A percentile compares a stretch with the other conserved stretches of the same genome.
These are phyloP conservation scores for Trypoxylus dichotomus DNA, from an alignment of 1,140 invertebrate species.

Conservation along the genomic window DNA sequence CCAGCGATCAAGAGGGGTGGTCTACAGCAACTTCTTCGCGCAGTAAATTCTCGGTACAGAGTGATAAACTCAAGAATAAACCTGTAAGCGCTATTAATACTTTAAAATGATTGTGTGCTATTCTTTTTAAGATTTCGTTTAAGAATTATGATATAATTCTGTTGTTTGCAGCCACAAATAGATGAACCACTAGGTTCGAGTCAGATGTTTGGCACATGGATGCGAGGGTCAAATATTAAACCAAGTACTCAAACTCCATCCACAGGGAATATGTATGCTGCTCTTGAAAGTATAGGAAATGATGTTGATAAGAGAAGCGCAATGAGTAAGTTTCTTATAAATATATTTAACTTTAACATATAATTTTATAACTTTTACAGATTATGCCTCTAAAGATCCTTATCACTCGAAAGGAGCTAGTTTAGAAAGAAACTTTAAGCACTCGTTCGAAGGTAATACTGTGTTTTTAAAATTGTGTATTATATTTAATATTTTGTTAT, in stretches of 20 bases:
- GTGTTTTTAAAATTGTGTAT: not conserved
- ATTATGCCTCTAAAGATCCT: conserved; percentile 51
- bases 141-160: too few relatives aligned
- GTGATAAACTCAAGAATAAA: conserved; percentile 58
- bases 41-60: conserved; percentile 54
- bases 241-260: conserved; percentile 44
- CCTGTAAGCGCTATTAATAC: conserved; percentile 51
- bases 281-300: conserved; percentile 52
- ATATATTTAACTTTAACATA: not conserved
- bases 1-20: conserved; percentile 51
- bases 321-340: conserved; percentile 16
- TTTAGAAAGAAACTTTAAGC: conserved; percentile 49
- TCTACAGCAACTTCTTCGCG: conserved; percentile 40
- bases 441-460: conserved; percentile 28
- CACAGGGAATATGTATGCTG: conserved; percentile 55
- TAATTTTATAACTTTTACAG: not conserved
- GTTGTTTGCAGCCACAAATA: conserved; percentile 47
- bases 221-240: conserved; percentile 45
- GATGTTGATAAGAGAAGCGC: conserved; percentile 53
- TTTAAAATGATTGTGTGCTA: too few relatives aligned
- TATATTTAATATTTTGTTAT: not conserved
- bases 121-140: too few relatives aligned
- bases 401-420: conserved; percentile 56
- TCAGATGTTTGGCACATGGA: conserved; percentile 51
- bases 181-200: conserved; percentile 56